Base-by-base conservation (phyloP, 2,113 vertebrate species). In the Campylomormyrus tamandua region DNA sequence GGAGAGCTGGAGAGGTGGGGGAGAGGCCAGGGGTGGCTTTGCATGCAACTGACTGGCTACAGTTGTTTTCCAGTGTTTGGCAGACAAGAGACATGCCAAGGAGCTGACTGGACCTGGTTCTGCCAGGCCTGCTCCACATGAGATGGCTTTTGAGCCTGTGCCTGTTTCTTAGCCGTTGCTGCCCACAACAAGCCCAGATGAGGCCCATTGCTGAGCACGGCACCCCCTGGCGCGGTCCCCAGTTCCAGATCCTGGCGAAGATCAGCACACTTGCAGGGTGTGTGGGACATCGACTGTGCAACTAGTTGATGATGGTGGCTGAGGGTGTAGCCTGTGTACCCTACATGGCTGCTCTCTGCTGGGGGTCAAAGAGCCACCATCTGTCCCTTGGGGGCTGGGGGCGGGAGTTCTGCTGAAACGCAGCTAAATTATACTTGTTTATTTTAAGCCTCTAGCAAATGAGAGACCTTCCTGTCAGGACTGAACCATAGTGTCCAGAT, bases 401-500 rank as follows among this genome's bases (percentile, higher is more conserved):
- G 83, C 35, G 80, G 35, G 42, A 19, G 83, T 56, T 88, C 39
- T 90, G 10, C 87, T 52, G n/a, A 88, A 89, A 84, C 3, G 27
- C 45, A 39, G 58, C 88, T 24, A 92, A 92, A 93, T 92, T 90
- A 92, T 91, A 87, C 45, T 87, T 62, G 56, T 89, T 91, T 87
- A 91, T 92, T 91, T 42, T 42, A 91, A 89, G 87, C 84, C 56
- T 13, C 17, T 24, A 46, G 83, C 90, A 15, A 91, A 86, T 89
- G 88, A 77, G 89, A 66, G 86, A 70, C 46, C 58, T 87, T 88
- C 85, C 89, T 90, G 39, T 46, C 45, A 48, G 77, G 89, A 35
- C 27, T 90, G 45, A 94, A 92, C 56, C 88, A 88, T 49, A 53
- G 86, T 19, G 83, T 94, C 89, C 91, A 92, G 90, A 92, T 92